Conservation (phyloP, 2,113 vertebrate species). For the Candoia aspera region DNA sequence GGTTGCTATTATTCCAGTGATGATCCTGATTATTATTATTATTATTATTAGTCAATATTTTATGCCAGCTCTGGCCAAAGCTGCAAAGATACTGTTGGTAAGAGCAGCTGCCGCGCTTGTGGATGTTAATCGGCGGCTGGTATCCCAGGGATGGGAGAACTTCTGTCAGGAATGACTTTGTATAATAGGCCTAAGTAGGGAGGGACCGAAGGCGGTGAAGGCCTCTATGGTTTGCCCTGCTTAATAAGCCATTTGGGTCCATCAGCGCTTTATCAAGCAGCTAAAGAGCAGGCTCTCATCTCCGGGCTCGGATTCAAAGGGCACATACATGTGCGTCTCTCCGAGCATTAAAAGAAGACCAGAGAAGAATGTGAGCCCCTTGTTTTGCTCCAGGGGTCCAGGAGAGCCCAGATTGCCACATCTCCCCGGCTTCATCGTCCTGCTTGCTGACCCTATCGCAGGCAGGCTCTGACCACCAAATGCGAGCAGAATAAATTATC, state of each 20-base stretch:
- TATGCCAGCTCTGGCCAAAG: background rate
- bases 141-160: background rate
- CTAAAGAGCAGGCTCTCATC: background rate
- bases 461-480: constrained; percentile 91
- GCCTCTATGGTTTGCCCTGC: fast-evolving
- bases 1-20: background rate
- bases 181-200: background rate
- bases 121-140: background rate
- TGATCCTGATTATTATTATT: too few relatives aligned
- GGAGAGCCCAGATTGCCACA: constrained; percentile 61
- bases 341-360: constrained; percentile 37
- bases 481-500: constrained; percentile 97
- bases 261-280: background rate
- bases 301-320: background rate
- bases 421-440: constrained; percentile 80
- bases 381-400: constrained; percentile 41
- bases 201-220: background rate
- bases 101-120: background rate
- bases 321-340: background rate
- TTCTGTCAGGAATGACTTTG: constrained; percentile 20
- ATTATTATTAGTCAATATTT: background rate
- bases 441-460: constrained; percentile 79
- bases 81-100: background rate
- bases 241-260: background rate
- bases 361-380: constrained; percentile 48